Evolutionary conservation across 2,888 invertebrate genomes (phyloP).

Genomic region (Octodonta nipae): DNA sequence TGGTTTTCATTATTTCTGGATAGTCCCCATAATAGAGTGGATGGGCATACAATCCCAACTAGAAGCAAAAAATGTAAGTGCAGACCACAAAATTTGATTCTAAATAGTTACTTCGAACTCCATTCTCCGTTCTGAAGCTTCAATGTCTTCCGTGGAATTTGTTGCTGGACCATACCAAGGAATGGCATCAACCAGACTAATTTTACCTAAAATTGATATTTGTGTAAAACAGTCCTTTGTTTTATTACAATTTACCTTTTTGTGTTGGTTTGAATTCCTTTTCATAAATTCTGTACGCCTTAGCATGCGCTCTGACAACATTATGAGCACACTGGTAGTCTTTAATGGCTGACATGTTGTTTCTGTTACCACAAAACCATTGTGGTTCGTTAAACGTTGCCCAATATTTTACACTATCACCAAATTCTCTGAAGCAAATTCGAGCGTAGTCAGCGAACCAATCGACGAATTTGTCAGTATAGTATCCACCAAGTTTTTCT

Average conservation of each 20-base stretch:
- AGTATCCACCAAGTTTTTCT: conserved; percentile 25
- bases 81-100: neutral
- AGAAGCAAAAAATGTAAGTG: neutral
- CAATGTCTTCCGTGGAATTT: neutral
- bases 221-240: too few species aligned
- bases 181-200: neutral
- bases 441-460: too few species aligned
- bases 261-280: too few species aligned
- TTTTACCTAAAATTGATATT: neutral
- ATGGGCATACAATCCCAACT: neutral
- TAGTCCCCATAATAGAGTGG: conserved; percentile 1
- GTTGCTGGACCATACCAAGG: neutral
- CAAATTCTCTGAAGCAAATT: too few species aligned
- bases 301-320: too few species aligned
- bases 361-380: too few species aligned
- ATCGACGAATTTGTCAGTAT: neutral
- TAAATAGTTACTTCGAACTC: neutral
- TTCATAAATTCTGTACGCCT: too few species aligned
- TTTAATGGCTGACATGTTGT: too few species aligned
- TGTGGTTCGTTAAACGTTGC: too few species aligned
- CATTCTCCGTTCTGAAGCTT: neutral
- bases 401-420: too few species aligned
- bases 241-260: too few species aligned
- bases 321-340: too few species aligned
- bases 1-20: conserved; percentile 1